Evolutionary conservation across 2,888 invertebrate species (phyloP).

Genomic region (Punctoribates punctum): DNA sequence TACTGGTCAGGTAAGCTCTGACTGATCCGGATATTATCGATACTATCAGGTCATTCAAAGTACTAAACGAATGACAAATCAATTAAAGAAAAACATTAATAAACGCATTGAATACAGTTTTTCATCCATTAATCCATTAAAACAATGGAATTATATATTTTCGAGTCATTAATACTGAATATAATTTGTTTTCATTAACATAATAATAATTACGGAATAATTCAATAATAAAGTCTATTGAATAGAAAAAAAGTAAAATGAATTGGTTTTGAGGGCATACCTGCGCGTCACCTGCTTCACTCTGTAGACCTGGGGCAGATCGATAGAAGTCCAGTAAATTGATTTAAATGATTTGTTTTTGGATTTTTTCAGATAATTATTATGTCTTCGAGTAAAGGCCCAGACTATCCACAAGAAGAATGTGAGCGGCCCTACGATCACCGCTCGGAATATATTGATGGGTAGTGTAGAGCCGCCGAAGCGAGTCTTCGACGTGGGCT

Average conservation of each 20-base stretch:
- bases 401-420: constrained; percentile 57
- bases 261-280: constrained; percentile 44
- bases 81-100: not conserved
- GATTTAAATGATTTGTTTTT: constrained; percentile 42
- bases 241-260: no score
- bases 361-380: constrained; percentile 53
- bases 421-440: constrained; percentile 58
- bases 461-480: constrained; percentile 55
- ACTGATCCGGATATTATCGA: constrained; percentile 57
- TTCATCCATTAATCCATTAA: no score
- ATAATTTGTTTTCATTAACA: no score
- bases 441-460: constrained; percentile 55
- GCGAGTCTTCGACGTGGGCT: constrained; percentile 51
- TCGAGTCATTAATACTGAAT: not conserved
- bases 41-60: constrained; percentile 59
- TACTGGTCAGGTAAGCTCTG: constrained; percentile 40
- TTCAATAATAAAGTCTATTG: no score
- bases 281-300: constrained; percentile 60
- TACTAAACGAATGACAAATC: constrained; percentile 3
- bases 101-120: not conserved
- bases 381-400: constrained; percentile 53
- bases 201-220: no score
- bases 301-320: constrained; percentile 53
- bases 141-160: not conserved
- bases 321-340: constrained; percentile 42